Conservation (phyloP, 2,113 vertebrate species). For the Eurypyga helias region DNA sequence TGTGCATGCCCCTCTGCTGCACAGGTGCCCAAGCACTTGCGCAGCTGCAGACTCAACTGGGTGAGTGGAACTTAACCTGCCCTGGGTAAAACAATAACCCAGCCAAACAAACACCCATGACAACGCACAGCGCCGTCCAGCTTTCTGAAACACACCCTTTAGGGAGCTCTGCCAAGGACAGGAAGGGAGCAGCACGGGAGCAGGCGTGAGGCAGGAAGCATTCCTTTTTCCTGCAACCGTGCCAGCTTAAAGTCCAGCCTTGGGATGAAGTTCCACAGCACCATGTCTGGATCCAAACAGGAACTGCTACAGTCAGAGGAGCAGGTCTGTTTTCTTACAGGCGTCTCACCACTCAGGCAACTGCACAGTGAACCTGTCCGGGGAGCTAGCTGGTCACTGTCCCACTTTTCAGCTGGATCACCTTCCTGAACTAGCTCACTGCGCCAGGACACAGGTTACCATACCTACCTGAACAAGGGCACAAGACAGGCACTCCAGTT, state of each 20-base stretch:
- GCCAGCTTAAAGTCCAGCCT: not conserved
- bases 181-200: not conserved
- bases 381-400: not conserved
- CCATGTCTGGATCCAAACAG: not conserved
- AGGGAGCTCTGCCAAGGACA: not conserved
- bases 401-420: not conserved
- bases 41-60: not conserved
- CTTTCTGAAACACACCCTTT: not conserved
- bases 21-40: not conserved
- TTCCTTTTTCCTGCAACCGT: not conserved
- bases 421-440: not conserved
- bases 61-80: not conserved
- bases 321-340: not conserved
- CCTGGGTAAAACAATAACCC: not conserved
- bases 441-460: not conserved
- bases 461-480: not conserved
- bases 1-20: not conserved
- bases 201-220: not conserved
- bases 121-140: not conserved
- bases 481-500: not conserved
- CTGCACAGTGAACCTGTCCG: not conserved
- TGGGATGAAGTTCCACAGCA: not conserved
- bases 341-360: fast-evolving
- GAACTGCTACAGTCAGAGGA: not conserved
- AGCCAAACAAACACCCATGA: not conserved